Conservation (phyloP, 2,888 invertebrate genomes). For the Yponomeuta plumbellus region DNA sequence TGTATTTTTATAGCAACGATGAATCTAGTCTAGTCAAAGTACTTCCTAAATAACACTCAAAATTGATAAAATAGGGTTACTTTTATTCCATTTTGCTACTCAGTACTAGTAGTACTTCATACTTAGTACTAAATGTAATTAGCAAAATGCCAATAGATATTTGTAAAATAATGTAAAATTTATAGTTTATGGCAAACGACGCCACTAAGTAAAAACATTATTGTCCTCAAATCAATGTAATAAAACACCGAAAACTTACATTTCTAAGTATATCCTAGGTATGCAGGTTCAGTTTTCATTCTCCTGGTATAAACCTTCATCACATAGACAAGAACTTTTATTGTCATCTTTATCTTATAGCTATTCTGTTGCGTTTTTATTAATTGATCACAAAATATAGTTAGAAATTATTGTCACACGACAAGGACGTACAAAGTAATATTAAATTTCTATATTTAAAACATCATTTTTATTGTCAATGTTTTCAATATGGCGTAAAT, state of each 20-base stretch:
- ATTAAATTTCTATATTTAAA: constrained; percentile 11
- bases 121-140: neutral
- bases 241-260: neutral
- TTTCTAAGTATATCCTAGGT: neutral
- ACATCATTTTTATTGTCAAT: constrained; percentile 40
- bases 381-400: constrained; percentile 16
- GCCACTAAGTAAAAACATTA: neutral
- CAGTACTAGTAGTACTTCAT: too few relatives aligned
- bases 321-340: constrained; percentile 7
- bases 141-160: too few relatives aligned
- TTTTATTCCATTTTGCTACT: neutral
- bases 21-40: too few relatives aligned
- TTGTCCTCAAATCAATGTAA: neutral
- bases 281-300: neutral
- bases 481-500: constrained; percentile 31
- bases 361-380: constrained; percentile 19
- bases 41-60: too few relatives aligned
- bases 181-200: too few relatives aligned
- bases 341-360: constrained; percentile 17
- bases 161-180: too few relatives aligned
- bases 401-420: constrained; percentile 17
- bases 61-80: too few relatives aligned
- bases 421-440: constrained; percentile 17
- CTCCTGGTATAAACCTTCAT: neutral
- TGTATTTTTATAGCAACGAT: neutral